Base-by-base conservation (phyloP, 2,797 vertebrate species). In the Acipenser transmontanus region DNA sequence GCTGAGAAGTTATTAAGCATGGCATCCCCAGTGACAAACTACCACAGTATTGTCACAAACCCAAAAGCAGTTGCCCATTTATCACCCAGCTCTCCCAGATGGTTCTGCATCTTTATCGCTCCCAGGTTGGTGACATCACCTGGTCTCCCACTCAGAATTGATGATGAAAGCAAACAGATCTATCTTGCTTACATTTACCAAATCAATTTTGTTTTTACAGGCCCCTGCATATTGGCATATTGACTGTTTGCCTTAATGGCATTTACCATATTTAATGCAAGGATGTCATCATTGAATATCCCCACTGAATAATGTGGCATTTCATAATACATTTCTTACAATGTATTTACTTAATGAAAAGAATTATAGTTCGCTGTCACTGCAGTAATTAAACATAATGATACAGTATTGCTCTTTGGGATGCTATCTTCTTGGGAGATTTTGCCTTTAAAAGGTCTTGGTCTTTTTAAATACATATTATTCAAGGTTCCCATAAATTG, bases 101-200 rank as follows among this genome's bases (percentile, higher is more conserved):
- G 95, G 93, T 83, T 86, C 82, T 85, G 87, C 80, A 89, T 86
- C 90, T 97, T 97, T 97, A 97, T 95, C 91, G 89, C 87, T 96
- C 92, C 92, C 92, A 83, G 81, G 94, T 87, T 87, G 91, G 94
- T 97, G 95, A 98, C 96, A 98, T 99, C 96, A 98, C 93, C 94
- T 91, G 85, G 82, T 92, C 80, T 87, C 83, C 85, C 85, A 79
- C 84, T 87, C 85, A 85, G 92, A 95, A 97, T 94, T 97, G 96
- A 99, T 96, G 95, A 98, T 96, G 95, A 97, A 98, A 96, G 95
- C 94, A 97, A 98, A 97, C 94, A 96, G 93, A 98, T 97, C 93
- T 96, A 93, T 98, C 95, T 95, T 91, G 91, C 93, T 95, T 94
- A 94, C 94, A 96, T 95, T 97, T 96, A 92, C 91, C 93, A 93